Base-by-base conservation (phyloP, 92 coral and sea anemone genomes). In the Porites cylindrica region DNA sequence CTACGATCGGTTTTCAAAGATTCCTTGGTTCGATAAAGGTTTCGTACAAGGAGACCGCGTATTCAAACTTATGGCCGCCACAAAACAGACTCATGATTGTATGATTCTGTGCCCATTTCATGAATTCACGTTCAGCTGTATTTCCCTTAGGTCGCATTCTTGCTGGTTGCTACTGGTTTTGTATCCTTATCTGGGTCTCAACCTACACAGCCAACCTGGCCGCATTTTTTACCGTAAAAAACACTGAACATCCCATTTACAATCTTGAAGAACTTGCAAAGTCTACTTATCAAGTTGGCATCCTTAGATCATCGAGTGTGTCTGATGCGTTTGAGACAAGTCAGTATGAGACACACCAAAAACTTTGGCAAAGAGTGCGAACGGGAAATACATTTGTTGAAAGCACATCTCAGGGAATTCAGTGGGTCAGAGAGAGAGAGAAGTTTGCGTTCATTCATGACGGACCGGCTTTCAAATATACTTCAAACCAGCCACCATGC, bases 121-220 rank as follows among this genome's bases (percentile, higher is more conserved):
- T 38, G 47, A 38, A 38, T 38, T 38, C 7, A 38, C 0, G 47
- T 38, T 38, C 47, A 4, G 47, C 4, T 38, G 47, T 38, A 56
- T 89, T 8, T 14, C 0, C 12, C 61, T 56, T 56, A 56, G 61
- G 61, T 56, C 61, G 61, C 61, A 56, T 56, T 20, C 77, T 89
- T 24, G 81, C 85, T 13, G 89, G 82, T 23, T 80, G 89, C 47
- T 89, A 85, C 86, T 89, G 92, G 92, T 84, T 83, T 70, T 67
- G 78, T 17, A 83, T 89, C 10, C 83, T 89, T 13, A 81, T 89
- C 2, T 83, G 69, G 92, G 70, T 83, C 1, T 77, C 92, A n/a
- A 89, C 92, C 6, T 89, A 89, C 84, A 89, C 92, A 0, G 92
- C 92, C 5, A 89, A 89, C 66, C 65, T 89, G 23, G 92, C 78